Conservation (phyloP, 2,113 vertebrate genomes). For the Trematocara unimaculatum region DNA sequence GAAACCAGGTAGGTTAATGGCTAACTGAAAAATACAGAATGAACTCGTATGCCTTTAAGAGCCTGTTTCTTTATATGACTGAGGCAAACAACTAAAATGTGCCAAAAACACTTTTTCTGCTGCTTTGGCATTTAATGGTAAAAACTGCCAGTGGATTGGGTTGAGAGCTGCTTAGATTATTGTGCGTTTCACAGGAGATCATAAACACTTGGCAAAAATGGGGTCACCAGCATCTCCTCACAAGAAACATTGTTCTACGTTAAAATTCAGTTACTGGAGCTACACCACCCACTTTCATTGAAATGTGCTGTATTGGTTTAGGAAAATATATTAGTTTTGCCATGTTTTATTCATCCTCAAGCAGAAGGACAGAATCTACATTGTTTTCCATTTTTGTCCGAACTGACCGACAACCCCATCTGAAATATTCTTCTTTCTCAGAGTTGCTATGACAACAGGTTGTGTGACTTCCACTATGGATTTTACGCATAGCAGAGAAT, state of each 20-base stretch:
- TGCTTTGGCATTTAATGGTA: neutral
- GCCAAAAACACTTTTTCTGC: neutral
- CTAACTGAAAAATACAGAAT: neutral
- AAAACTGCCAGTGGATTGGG: neutral
- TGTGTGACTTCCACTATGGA: neutral
- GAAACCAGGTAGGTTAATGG: neutral
- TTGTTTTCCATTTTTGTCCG: neutral
- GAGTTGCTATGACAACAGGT: conserved; percentile 44
- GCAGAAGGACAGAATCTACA: neutral
- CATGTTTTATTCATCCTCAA: neutral
- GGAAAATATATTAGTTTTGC: neutral
- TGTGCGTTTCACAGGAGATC: neutral
- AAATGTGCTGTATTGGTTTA: neutral
- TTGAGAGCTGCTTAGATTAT: neutral
- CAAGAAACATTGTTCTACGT: neutral
- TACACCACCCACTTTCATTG: neutral
- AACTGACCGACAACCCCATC: neutral
- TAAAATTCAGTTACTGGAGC: neutral
- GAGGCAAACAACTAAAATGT: neutral
- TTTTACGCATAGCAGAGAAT: neutral
- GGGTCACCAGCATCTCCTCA: neutral
- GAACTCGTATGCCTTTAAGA: neutral
- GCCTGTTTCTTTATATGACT: neutral
- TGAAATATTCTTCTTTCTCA: conserved; percentile 12
- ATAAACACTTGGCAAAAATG: neutral